Evolutionary conservation across 2,113 vertebrate species (phyloP), one percentile per base, ranked within the genome.

Genomic region (Apodemus speciosus): DNA sequence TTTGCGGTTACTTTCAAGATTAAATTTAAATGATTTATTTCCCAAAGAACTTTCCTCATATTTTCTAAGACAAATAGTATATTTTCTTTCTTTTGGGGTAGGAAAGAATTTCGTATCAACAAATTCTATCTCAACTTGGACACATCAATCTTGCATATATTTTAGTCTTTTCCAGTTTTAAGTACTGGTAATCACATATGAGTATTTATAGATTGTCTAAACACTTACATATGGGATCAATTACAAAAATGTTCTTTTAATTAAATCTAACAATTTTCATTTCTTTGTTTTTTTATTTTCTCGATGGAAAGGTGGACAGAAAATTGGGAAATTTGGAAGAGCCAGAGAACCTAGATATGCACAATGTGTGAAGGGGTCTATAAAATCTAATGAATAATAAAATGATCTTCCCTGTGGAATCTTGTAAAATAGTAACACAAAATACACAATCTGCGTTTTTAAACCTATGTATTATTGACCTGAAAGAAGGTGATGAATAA

Each of bases 401-500:
- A 83, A 86, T 60, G 66, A 30, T 77, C 27, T 83, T 88, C 10
- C 20, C 4, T 38, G n/a, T 86, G 30, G 69, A 95, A 93, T 40
- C 21, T 79, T 89, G 90, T 68, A 87, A 94, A 84, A 83, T 51
- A 27, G 8, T 51, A 89, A 46, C n/a, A 83, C 68, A 80, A 89
- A 93, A 86, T 83, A 79, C 21, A 9, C 32, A 49, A 16, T 14
- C 2, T 66, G 35, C 83, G 13, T 38, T 95, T 85, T 89, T 90
- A 93, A 94, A 86, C 53, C 20, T 20, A 16, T 91, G 3, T 77
- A 51, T 69, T 92, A 94, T 60, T 76, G 51, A 92, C 53, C n/a
- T 88, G 80, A 93, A 75, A 72, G 64, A 91, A 76, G 25, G 66
- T 15, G 93, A 60, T 92, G 66, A 87, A 68, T 88, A 93, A 76